phyloP scores from a whole-genome alignment of 2,888 invertebrate genomes.

The Gnatocerus cornutus region DNA sequence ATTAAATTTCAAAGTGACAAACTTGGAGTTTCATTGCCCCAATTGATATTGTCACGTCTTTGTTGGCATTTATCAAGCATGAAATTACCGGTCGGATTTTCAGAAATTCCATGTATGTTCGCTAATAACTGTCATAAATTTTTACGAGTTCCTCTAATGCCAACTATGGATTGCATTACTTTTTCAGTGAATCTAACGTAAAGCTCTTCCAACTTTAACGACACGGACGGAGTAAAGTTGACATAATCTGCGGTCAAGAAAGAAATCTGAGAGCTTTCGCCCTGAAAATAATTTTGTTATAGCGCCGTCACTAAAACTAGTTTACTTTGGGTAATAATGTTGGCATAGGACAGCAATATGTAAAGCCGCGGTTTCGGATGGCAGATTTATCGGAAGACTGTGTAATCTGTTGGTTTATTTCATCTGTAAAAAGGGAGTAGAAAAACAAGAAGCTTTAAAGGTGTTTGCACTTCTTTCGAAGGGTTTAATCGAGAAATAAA shows the following conservation, averaged over 20 bases:
- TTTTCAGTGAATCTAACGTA: not conserved
- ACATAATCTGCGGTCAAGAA: constrained; percentile 19
- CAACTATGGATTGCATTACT: constrained; percentile 10
- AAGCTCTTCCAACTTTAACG: constrained; percentile 18
- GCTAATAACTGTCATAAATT: constrained; percentile 4
- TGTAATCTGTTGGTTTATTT: not conserved
- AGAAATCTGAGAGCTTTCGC: constrained; percentile 16
- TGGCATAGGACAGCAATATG: not conserved
- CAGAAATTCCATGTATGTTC: not conserved
- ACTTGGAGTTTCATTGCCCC: not conserved
- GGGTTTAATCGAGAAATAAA: not conserved
- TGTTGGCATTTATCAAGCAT: not conserved
- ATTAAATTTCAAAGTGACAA: not conserved
- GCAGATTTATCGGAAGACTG: not conserved
- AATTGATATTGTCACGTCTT: not conserved
- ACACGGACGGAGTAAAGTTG: constrained; percentile 21
- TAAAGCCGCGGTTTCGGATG: not conserved
- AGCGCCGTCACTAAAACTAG: not conserved
- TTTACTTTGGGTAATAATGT: not conserved
- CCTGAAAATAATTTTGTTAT: not conserved
- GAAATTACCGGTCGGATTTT: not conserved
- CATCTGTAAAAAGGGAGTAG: too few relatives aligned
- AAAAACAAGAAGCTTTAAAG: too few relatives aligned
- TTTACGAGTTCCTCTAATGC: constrained; percentile 10
- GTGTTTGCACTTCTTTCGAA: too few relatives aligned